Percentiles rank a stretch among this genome's conserved stretches.
Evolutionary conservation across 1,140 invertebrate genomes (phyloP).

Genomic region (Brachionus sp.): DNA sequence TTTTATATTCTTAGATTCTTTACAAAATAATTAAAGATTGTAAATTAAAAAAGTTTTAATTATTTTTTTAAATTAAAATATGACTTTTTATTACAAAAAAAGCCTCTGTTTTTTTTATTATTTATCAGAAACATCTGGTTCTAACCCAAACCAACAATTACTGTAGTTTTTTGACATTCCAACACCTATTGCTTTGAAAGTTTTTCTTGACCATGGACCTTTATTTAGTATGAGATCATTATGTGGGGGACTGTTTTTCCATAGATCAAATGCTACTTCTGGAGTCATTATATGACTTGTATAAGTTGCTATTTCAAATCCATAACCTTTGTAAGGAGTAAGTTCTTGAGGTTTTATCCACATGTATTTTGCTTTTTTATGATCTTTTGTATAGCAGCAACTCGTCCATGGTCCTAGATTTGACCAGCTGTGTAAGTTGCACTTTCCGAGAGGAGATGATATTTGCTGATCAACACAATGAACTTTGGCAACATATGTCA

Average conservation of each 20-base stretch:
- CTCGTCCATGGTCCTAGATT: not conserved
- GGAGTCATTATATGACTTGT: conserved; percentile 20
- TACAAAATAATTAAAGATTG: too few species aligned
- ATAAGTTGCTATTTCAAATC: conserved; percentile 40
- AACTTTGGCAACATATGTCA: conserved; percentile 2
- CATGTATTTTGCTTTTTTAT: conserved; percentile 32
- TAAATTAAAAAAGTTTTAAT: too few species aligned
- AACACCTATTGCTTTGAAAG: conserved; percentile 6
- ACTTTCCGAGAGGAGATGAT: conserved; percentile 4
- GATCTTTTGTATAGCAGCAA: conserved; percentile 35
- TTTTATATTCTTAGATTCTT: too few species aligned
- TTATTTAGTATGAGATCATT: conserved; percentile 26
- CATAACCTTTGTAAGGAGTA: conserved; percentile 23
- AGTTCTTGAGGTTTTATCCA: conserved; percentile 24
- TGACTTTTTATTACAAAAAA: too few species aligned
- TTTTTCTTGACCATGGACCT: conserved; percentile 25
- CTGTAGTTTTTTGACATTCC: conserved; percentile 20
- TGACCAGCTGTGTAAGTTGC: conserved; percentile 27
- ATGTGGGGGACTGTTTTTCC: conserved; percentile 20
- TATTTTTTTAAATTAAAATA: too few species aligned
- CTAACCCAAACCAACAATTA: conserved; percentile 26
- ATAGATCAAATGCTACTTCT: conserved; percentile 8
- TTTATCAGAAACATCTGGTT: not conserved
- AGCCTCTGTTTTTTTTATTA: too few species aligned
- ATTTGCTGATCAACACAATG: conserved; percentile 24